These are phyloP conservation scores for Antheraea assamensis DNA, from an alignment of 2,888 invertebrate genomes.

Conservation along the genomic window DNA sequence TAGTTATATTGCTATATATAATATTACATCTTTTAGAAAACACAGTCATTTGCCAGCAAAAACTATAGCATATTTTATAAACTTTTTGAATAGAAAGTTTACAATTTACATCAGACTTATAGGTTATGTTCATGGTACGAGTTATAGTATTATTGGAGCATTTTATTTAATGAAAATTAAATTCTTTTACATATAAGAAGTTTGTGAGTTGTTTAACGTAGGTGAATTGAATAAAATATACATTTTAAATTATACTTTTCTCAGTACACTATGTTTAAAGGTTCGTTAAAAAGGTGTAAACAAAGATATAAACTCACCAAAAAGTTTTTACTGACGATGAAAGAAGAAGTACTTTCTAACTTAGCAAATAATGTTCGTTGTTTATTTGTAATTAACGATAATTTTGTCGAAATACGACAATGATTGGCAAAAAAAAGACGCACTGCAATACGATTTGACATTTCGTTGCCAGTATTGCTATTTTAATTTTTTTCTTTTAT, in stretches of 20 bases:
- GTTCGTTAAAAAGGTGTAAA: conserved; percentile 22
- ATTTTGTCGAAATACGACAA: conserved; percentile 66
- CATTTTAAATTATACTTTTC: not conserved
- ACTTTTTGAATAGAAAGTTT: not conserved
- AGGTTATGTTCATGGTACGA: conserved; percentile 3
- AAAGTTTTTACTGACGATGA: conserved; percentile 33
- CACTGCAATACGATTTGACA: conserved; percentile 72
- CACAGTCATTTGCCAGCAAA: not conserved
- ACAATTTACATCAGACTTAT: not conserved
- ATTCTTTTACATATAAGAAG: not conserved
- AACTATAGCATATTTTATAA: not conserved
- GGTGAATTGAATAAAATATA: not conserved
- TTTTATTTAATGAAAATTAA: not conserved
- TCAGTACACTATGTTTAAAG: not conserved
- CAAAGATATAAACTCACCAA: conserved; percentile 46
- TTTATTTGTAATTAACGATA: conserved; percentile 39
- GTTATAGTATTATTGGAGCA: not conserved
- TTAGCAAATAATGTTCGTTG: conserved; percentile 36
- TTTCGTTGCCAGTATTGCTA: conserved; percentile 44
- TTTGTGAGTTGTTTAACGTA: not conserved
- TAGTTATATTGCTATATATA: no score
- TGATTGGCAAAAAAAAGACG: conserved; percentile 78
- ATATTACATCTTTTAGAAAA: no score
- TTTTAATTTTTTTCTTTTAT: not conserved
- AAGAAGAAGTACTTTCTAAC: conserved; percentile 31